Evolutionary conservation across 2,888 invertebrate species (phyloP).

Genomic region (Thalpophila matura): DNA sequence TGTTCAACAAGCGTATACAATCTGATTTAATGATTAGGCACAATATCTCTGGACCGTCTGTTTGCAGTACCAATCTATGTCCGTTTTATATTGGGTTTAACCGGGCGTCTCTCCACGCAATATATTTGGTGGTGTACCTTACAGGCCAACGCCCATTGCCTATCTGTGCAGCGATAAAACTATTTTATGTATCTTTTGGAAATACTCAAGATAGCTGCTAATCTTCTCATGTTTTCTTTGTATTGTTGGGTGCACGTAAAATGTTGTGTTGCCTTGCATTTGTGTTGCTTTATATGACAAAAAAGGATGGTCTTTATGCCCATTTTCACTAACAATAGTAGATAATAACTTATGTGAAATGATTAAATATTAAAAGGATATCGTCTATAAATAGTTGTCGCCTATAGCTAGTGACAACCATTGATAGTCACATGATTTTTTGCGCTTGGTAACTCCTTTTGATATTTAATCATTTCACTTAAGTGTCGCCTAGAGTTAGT

Average conservation of each 20-base stretch:
- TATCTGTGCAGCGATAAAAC: constrained; percentile 71
- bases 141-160: constrained; percentile 71
- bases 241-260: constrained; percentile 24
- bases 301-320: too few species aligned
- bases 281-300: neutral
- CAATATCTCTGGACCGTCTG: constrained; percentile 17
- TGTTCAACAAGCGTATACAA: too few species aligned
- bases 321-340: too few species aligned
- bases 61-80: constrained; percentile 57
- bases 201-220: constrained; percentile 56
- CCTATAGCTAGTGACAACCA: too few species aligned
- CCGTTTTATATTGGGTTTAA: constrained; percentile 74
- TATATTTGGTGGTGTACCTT: constrained; percentile 78
- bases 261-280: constrained; percentile 7
- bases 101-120: constrained; percentile 75
- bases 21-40: too few species aligned
- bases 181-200: constrained; percentile 68
- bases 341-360: too few species aligned
- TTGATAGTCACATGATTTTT: too few species aligned
- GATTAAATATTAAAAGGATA: too few species aligned
- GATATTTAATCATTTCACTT: too few species aligned
- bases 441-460: too few species aligned
- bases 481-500: too few species aligned
- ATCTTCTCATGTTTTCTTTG: constrained; percentile 52
- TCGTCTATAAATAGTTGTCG: too few species aligned